Conservation (phyloP, 2,113 vertebrate species). For the Anarrhichthys ocellatus region DNA sequence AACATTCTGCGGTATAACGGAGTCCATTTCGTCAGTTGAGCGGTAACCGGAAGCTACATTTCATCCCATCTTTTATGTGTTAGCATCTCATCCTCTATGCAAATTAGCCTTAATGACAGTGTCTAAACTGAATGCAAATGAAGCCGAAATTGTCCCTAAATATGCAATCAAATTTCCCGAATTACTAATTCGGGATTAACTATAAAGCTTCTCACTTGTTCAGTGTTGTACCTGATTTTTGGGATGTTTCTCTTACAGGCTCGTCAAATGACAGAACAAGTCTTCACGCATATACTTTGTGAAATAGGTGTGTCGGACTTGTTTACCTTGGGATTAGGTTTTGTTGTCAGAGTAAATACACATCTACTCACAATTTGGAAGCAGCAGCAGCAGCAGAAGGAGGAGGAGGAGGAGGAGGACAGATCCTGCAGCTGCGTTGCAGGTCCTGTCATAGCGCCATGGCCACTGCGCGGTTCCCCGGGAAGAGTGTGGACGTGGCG, state of each 20-base stretch:
- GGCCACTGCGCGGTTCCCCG: constrained; percentile 68
- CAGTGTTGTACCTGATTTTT: too few species aligned
- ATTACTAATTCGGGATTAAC: background rate
- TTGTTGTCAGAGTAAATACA: background rate
- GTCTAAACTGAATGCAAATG: background rate
- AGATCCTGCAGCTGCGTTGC: background rate
- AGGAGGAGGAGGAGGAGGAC: background rate
- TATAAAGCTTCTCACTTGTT: background rate
- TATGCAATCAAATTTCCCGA: background rate
- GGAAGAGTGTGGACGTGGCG: constrained; percentile 50
- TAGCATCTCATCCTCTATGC: constrained; percentile 33
- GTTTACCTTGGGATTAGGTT: background rate
- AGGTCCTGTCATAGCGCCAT: constrained; percentile 34
- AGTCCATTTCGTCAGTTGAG: constrained; percentile 24
- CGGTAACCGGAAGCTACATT: background rate
- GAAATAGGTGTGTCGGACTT: constrained; percentile 11
- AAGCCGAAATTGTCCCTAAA: background rate
- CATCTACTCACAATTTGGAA: constrained; percentile 2
- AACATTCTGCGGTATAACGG: background rate
- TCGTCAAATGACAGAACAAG: constrained; percentile 19
- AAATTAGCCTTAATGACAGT: constrained; percentile 5
- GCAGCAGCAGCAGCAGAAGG: background rate
- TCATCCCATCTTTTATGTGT: constrained; percentile 11
- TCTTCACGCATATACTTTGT: background rate
- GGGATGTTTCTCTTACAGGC: background rate